Percentiles rank a stretch among this genome's conserved stretches.
Conservation (phyloP, 2,113 vertebrate genomes). For the Regulus satrapa region DNA sequence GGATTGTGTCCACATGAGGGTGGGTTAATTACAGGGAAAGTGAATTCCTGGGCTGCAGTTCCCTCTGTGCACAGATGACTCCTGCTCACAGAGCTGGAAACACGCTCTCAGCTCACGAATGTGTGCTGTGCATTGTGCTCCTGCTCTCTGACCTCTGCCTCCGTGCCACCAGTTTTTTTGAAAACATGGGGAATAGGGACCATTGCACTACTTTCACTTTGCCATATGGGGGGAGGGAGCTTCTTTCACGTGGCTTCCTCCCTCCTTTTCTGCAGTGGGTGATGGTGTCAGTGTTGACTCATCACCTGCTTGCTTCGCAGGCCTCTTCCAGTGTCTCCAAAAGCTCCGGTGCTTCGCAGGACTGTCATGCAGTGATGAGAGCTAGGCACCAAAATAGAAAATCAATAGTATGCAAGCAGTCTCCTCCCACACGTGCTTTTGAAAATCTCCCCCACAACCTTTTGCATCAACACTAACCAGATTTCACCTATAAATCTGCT, state of each 20-base stretch:
- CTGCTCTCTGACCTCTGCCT: not conserved
- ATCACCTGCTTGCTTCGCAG: not conserved
- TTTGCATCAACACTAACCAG: conserved; percentile 51
- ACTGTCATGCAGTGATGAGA: not conserved
- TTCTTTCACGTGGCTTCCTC: not conserved
- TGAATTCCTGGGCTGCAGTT: not conserved
- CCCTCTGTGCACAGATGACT: not conserved
- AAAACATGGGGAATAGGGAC: not conserved
- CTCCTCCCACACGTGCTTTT: conserved; percentile 6
- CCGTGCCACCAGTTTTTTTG: not conserved
- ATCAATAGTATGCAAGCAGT: conserved; percentile 9
- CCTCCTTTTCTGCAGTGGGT: not conserved
- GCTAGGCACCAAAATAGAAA: conserved; percentile 11
- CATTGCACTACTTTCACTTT: not conserved
- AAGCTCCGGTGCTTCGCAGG: not conserved
- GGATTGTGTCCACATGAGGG: too few relatives aligned
- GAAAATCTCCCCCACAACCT: conserved; percentile 28
- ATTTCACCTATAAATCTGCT: conserved; percentile 60
- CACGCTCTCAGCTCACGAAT: not conserved
- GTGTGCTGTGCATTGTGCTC: not conserved
- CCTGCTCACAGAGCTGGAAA: not conserved
- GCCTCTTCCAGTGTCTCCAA: not conserved
- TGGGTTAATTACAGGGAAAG: not conserved
- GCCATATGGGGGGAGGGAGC: fast-evolving
- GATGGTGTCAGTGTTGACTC: not conserved